Evolutionary conservation across 2,113 vertebrate genomes (phyloP), one percentile per base, ranked within the genome.

Genomic region (Phainopepla nitens): DNA sequence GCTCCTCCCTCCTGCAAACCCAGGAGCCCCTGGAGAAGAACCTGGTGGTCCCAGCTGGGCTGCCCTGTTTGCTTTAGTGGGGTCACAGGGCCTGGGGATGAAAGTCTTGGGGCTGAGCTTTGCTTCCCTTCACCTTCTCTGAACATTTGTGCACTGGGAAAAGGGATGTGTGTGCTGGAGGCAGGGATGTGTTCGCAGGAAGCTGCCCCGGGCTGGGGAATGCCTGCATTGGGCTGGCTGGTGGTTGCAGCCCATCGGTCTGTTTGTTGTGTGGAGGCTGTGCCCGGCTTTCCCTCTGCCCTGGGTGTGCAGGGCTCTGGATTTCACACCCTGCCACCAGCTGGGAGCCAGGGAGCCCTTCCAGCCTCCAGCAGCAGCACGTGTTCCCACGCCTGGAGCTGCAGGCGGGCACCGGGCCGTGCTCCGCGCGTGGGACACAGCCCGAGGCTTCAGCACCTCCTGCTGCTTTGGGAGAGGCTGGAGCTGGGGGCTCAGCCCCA

Each of bases 201-300:
- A 44, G 0, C 23, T 27, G 44, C 5, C 9, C 1, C 10, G 19
- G 29, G 36, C 7, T n/a, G 5, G 0, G 80, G 50, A 36, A 2
- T 60, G 14, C 23, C 10, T 23, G 1, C 2, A 18, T 13, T 42
- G 42, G 31, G 58, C 39, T 47, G 53, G 24, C 50, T 8, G n/a
- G 6, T 76, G 45, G 15, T 2, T 57, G 15, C n/a, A 81, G 45
- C 49, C 0, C 3, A 0, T 5, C 45, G 7, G 47, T 36, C 42
- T 15, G 10, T 42, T 13, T 12, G n/a, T n/a, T n/a, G n/a, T 12
- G 39, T 12, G 12, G 39, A 39, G 39, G 39, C 39, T 39, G 39
- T 39, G 39, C 12, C 2, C 2, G 17, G 29, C 77, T 54, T 15
- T 42, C 49, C 29, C 56, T 0, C 11, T 4, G 10, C 6, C 1